These are phyloP conservation scores for Ophion ventricosus DNA, from an alignment of 2,888 invertebrate species.

Conservation along the genomic window DNA sequence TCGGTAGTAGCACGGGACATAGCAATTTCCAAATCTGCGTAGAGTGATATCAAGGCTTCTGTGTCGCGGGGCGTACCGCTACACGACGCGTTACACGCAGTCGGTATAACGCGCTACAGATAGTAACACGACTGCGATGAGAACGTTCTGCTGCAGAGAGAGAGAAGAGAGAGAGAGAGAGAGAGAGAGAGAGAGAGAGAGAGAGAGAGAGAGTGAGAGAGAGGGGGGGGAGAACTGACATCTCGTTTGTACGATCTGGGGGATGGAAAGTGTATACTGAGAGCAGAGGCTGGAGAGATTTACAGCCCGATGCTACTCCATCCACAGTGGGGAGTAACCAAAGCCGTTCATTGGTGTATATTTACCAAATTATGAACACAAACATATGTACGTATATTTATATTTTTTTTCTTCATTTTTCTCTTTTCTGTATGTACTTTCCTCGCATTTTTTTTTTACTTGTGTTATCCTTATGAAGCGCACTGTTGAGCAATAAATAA, in stretches of 20 bases:
- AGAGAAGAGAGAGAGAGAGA: slow-evolving; percentile 9
- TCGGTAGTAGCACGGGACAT: slow-evolving; percentile 59
- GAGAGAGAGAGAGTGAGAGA: slow-evolving; percentile 19
- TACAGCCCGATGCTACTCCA: neutral
- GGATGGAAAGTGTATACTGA: slow-evolving; percentile 26
- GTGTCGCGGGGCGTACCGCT: slow-evolving; percentile 62
- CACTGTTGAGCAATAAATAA: too few relatives aligned
- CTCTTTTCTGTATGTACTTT: too few relatives aligned
- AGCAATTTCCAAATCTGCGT: slow-evolving; percentile 65
- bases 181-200: slow-evolving; percentile 21
- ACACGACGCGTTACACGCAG: slow-evolving; percentile 64
- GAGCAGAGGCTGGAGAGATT: slow-evolving; percentile 18
- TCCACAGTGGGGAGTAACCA: slow-evolving; percentile 15
- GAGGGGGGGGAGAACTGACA: slow-evolving; percentile 18
- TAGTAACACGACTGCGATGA: slow-evolving; percentile 40
- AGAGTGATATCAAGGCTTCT: slow-evolving; percentile 58
- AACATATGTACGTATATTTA: neutral
- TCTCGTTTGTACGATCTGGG: slow-evolving; percentile 19
- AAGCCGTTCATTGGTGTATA: slow-evolving; percentile 24
- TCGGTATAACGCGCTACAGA: slow-evolving; percentile 59
- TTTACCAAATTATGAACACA: neutral
- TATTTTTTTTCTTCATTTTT: neutral
- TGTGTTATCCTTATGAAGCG: too few relatives aligned
- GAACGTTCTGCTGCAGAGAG: neutral
- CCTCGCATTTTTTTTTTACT: too few relatives aligned